Evolutionary conservation across 2,113 vertebrate species (phyloP).

Genomic region (Macrotus californicus): DNA sequence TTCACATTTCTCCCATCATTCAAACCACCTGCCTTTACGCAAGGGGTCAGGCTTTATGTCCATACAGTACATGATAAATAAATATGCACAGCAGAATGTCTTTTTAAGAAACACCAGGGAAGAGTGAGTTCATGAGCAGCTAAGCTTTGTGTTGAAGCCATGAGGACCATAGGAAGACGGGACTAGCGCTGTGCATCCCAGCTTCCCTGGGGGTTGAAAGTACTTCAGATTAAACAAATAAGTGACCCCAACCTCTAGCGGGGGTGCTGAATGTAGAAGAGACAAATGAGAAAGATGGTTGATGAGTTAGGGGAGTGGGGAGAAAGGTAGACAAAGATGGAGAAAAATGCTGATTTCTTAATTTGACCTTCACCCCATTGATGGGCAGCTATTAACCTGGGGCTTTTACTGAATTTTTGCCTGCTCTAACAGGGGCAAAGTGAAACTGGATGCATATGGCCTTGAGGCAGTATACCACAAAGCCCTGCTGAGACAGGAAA

Average conservation of each 20-base stretch:
- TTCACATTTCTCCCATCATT: neutral
- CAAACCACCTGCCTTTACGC: neutral
- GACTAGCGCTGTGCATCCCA: neutral
- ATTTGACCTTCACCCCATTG: neutral
- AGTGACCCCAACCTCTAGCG: neutral
- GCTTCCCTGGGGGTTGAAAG: neutral
- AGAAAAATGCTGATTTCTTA: neutral
- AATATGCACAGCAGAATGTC: neutral
- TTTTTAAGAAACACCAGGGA: neutral
- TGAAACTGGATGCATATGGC: fast-evolving
- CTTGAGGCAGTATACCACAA: neutral
- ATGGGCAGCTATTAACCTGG: neutral
- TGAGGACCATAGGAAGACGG: neutral
- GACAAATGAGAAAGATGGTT: neutral
- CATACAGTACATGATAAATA: neutral
- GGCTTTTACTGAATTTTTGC: neutral
- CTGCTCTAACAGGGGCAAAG: neutral
- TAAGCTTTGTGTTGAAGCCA: neutral
- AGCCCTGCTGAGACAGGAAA: neutral
- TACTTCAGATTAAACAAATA: neutral
- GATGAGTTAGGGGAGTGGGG: neutral
- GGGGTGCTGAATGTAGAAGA: neutral
- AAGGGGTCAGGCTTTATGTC: neutral
- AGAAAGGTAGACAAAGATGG: neutral
- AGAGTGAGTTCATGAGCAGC: neutral